Evolutionary conservation across 2,888 invertebrate species (phyloP).

Genomic region (Ormyrus rosae): DNA sequence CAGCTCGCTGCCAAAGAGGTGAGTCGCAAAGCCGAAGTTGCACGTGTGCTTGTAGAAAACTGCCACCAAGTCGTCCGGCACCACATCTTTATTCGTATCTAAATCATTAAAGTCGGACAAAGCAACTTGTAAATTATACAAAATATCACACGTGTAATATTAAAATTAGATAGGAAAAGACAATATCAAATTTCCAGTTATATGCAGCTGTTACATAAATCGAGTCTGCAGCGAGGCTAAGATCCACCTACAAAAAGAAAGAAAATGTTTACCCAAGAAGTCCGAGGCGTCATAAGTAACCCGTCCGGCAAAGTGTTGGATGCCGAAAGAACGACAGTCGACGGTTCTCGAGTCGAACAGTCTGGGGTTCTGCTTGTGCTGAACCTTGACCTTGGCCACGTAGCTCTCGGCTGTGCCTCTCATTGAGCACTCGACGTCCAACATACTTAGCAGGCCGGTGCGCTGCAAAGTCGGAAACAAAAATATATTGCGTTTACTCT

Average conservation of each 20-base stretch:
- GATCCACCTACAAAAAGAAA: too few relatives aligned
- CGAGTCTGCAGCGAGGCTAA: too few relatives aligned
- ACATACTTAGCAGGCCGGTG: constrained; percentile 92
- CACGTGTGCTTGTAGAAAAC: constrained; percentile 95
- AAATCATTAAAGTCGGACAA: constrained; percentile 29
- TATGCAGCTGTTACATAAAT: too few relatives aligned
- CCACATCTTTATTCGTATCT: constrained; percentile 94
- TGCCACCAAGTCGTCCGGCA: constrained; percentile 93
- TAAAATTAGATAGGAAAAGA: too few relatives aligned
- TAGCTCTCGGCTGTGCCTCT: constrained; percentile 88
- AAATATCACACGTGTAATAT: too few relatives aligned
- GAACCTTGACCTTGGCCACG: constrained; percentile 86
- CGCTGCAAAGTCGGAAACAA: constrained; percentile 76
- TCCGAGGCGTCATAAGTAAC: constrained; percentile 93
- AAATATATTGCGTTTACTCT: constrained; percentile 38
- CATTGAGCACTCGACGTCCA: constrained; percentile 94
- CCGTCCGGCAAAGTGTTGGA: constrained; percentile 92
- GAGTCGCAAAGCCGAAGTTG: constrained; percentile 97
- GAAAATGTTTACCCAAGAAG: constrained; percentile 80
- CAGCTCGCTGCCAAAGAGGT: constrained; percentile 94
- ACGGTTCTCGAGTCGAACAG: constrained; percentile 87
- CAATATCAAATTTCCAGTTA: too few relatives aligned
- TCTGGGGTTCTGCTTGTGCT: constrained; percentile 89
- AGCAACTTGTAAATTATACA: too few relatives aligned
- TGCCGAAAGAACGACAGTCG: constrained; percentile 89